Evolutionary conservation across 2,113 vertebrate species (phyloP).

Genomic region (Pollimyrus isidori): DNA sequence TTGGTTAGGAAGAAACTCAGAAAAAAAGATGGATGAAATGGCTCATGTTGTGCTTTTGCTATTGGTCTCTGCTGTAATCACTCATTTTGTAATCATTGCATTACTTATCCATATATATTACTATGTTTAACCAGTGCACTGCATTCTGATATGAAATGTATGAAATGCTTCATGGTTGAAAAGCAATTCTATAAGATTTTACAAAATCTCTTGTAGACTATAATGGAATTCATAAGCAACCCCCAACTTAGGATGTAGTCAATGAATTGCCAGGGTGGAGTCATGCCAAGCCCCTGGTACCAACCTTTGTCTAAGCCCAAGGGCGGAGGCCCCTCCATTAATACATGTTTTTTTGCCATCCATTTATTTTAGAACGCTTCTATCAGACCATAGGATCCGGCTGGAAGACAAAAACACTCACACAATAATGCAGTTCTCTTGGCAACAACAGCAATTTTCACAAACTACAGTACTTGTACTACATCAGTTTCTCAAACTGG

Average conservation of each 20-base stretch:
- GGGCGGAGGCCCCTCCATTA: constrained; percentile 22
- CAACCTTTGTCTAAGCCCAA: constrained; percentile 29
- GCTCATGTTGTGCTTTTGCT: not conserved
- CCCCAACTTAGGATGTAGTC: constrained; percentile 23
- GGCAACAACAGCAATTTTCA: constrained; percentile 13
- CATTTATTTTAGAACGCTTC: constrained; percentile 27
- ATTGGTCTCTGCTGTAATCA: not conserved
- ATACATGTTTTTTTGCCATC: constrained; percentile 22
- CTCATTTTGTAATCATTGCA: not conserved
- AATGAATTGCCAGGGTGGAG: constrained; percentile 27
- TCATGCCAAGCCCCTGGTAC: constrained; percentile 28
- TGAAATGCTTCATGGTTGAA: constrained; percentile 19
- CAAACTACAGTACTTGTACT: not conserved
- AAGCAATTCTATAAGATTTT: constrained; percentile 17
- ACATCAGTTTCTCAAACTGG: not conserved
- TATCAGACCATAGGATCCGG: constrained; percentile 23
- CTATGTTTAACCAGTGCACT: not conserved
- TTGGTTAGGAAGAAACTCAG: constrained; percentile 1
- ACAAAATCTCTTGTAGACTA: constrained; percentile 2
- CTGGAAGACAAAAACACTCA: constrained; percentile 32
- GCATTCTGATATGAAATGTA: constrained; percentile 19
- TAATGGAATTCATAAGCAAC: constrained; percentile 20
- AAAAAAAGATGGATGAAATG: constrained; percentile 19
- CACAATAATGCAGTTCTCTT: constrained; percentile 22
- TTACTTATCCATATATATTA: not conserved